Evolutionary conservation across 2,888 invertebrate species (phyloP).

Genomic region (Apamea monoglypha): DNA sequence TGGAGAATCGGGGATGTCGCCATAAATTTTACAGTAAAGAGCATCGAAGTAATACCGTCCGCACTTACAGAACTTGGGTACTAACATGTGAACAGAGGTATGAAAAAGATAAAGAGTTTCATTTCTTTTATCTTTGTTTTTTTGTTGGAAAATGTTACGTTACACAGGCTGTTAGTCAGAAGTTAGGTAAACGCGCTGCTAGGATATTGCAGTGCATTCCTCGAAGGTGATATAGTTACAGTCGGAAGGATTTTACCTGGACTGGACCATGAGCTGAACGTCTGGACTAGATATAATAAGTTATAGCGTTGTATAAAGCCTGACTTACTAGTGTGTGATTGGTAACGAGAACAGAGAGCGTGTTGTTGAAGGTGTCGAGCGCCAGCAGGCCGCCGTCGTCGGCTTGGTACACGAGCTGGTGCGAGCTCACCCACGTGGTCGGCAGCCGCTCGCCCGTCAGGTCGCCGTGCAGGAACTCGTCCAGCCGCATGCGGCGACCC

Average conservation of each 20-base stretch:
- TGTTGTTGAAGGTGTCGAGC: slow-evolving; percentile 94
- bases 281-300: neutral
- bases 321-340: slow-evolving; percentile 95
- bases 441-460: slow-evolving; percentile 93
- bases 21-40: slow-evolving; percentile 76
- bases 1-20: slow-evolving; percentile 73
- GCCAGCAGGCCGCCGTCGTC: slow-evolving; percentile 96
- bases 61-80: slow-evolving; percentile 63
- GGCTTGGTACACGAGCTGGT: slow-evolving; percentile 96
- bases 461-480: slow-evolving; percentile 95
- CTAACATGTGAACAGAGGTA: slow-evolving; percentile 49
- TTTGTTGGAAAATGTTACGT: neutral
- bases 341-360: slow-evolving; percentile 94
- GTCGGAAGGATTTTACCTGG: neutral
- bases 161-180: neutral
- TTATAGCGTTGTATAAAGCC: neutral
- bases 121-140: slow-evolving; percentile 21
- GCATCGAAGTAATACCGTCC: slow-evolving; percentile 69
- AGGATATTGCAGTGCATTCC: neutral
- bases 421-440: slow-evolving; percentile 95
- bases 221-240: neutral
- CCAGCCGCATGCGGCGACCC: slow-evolving; percentile 95
- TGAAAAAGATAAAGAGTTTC: slow-evolving; percentile 25
- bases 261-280: neutral
- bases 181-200: neutral